Conservation (phyloP, 1,140 invertebrate species). For the Pseudomyrmex sp. region DNA sequence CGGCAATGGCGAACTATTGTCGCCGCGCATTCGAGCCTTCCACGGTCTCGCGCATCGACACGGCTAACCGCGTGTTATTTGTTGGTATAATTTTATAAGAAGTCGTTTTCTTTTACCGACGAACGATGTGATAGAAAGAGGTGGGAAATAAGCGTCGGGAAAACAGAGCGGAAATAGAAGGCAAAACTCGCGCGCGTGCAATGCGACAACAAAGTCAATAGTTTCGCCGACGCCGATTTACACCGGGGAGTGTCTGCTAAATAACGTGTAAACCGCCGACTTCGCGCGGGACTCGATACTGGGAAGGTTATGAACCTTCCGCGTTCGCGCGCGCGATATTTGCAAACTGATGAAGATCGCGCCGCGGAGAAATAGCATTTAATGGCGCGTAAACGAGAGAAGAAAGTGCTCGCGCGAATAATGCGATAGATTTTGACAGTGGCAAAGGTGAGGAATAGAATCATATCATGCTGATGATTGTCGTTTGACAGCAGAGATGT, state of each 20-base stretch:
- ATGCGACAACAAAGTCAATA: slow-evolving; percentile 59
- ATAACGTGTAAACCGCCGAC: slow-evolving; percentile 75
- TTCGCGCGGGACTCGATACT: slow-evolving; percentile 64
- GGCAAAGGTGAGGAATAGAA: background rate
- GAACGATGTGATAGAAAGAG: background rate
- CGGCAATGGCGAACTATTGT: slow-evolving; percentile 63
- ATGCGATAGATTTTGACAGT: slow-evolving; percentile 10
- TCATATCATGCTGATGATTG: background rate
- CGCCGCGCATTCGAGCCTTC: slow-evolving; percentile 7
- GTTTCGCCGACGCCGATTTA: slow-evolving; percentile 52
- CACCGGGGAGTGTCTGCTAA: slow-evolving; percentile 62
- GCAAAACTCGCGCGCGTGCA: background rate
- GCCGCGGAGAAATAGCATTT: slow-evolving; percentile 51
- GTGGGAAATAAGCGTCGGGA: background rate
- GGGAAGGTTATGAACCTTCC: slow-evolving; percentile 66
- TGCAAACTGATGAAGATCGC: slow-evolving; percentile 60
- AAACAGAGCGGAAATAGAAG: slow-evolving; percentile 40
- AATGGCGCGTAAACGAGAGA: slow-evolving; percentile 64
- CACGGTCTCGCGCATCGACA: slow-evolving; percentile 1
- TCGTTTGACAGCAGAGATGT: background rate
- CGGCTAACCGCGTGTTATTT: background rate
- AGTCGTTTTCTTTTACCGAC: background rate
- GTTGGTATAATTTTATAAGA: slow-evolving; percentile 40
- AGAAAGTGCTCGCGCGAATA: slow-evolving; percentile 19
- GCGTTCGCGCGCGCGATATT: slow-evolving; percentile 51